Conservation (phyloP, 37 sponge, comb jelly and placozoan genomes). For the Beroe ovata region DNA sequence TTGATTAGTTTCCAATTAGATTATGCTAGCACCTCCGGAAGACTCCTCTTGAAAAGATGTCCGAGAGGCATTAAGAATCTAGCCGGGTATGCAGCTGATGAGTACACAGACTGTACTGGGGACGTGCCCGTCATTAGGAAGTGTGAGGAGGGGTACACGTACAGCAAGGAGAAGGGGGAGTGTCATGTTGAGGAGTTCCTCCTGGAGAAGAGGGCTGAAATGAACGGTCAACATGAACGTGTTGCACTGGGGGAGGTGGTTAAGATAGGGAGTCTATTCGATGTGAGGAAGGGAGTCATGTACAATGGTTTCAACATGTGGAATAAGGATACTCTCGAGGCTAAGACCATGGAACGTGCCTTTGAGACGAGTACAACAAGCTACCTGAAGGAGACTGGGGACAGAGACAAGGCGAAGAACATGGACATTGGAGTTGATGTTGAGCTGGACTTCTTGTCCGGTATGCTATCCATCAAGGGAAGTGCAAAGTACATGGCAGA, state of each 20-base stretch:
- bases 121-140: neutral
- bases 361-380: neutral
- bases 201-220: neutral
- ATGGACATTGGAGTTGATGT: conserved; percentile 2
- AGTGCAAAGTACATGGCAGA: conserved; percentile 29
- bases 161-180: neutral
- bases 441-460: conserved; percentile 48
- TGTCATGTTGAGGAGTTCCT: neutral
- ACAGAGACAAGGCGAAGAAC: conserved; percentile 5
- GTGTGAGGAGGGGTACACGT: neutral
- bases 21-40: no score
- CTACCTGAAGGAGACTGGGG: neutral
- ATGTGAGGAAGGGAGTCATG: conserved; percentile 43
- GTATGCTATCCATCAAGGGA: conserved; percentile 24
- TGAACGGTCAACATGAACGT: neutral
- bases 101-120: conserved; percentile 23
- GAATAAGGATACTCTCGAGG: conserved; percentile 4
- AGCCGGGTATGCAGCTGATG: neutral
- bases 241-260: conserved; percentile 33
- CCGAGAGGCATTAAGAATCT: neutral
- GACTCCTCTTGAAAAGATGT: no score
- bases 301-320: conserved; percentile 61
- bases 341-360: neutral
- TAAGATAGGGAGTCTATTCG: conserved; percentile 13
- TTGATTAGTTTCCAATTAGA: no score